These are phyloP conservation scores for Acanthurus tractus DNA, from an alignment of 2,797 vertebrate genomes.

Conservation along the genomic window DNA sequence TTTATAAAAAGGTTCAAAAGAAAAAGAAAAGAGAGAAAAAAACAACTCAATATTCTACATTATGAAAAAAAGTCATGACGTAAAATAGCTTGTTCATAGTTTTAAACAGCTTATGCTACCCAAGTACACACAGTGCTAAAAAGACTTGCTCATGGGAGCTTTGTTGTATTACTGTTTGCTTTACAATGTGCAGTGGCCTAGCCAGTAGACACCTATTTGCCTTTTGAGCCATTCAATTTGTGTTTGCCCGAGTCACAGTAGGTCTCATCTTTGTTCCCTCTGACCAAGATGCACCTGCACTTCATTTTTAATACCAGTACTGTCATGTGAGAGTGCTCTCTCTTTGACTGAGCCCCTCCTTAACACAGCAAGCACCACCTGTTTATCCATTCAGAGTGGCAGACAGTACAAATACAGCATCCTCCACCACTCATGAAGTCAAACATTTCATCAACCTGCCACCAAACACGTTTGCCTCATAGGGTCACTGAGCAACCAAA, in stretches of 20 bases:
- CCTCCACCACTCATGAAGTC: background rate
- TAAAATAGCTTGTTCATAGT: background rate
- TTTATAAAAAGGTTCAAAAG: background rate
- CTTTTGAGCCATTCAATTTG: conserved; percentile 47
- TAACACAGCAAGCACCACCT: conserved; percentile 19
- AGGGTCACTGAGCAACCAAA: background rate
- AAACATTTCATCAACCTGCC: conserved; percentile 25
- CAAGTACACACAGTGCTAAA: conserved; percentile 10
- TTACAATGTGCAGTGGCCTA: conserved; percentile 31
- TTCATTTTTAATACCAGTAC: conserved; percentile 42
- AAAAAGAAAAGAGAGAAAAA: background rate
- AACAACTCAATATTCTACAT: background rate
- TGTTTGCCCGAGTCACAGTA: conserved; percentile 59
- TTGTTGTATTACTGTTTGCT: conserved; percentile 55
- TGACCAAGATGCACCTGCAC: conserved; percentile 64
- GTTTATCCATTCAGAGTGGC: conserved; percentile 32
- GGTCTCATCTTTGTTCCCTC: conserved; percentile 54
- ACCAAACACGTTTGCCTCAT: background rate
- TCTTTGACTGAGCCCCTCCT: conserved; percentile 15
- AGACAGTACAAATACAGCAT: conserved; percentile 19
- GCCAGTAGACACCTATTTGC: conserved; percentile 35
- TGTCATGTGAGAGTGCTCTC: conserved; percentile 47
- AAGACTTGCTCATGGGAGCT: conserved; percentile 8
- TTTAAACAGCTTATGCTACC: conserved; percentile 4
- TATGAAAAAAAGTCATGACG: background rate